Evolutionary conservation across 1,140 invertebrate species (phyloP), one percentile per base, ranked within the genome.

Genomic region (Drosophila pandora): DNA sequence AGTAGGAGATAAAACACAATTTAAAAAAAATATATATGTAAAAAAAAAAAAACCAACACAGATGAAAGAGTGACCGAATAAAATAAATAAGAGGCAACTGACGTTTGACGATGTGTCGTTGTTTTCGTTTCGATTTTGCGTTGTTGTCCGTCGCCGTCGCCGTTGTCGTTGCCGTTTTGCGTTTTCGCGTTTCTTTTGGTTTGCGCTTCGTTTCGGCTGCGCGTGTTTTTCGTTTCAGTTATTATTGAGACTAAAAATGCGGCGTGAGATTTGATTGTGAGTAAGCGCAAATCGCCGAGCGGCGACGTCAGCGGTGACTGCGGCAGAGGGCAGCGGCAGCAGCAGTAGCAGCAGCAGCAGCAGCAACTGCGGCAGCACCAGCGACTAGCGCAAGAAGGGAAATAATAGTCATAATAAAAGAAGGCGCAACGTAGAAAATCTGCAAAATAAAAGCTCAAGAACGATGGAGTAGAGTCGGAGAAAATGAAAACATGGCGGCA

Each of bases 211-310:
- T 76, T 85, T 85, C 59, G 73, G 80, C 76, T 79, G 87, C 81
- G 82, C 83, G 82, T 78, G 70, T 87, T 87, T 78, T 81, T 85
- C 75, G 81, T 83, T 87, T 88, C 88, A 90, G 83, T 90, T 90
- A 90, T 90, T 90, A 88, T 90, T 90, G 88, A 90, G 88, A 90
- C 88, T 90, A 90, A 90, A 90, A 88, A 90, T 88, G 84, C 83
- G 88, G 79, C 84, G 88, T 90, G 88, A 90, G 88, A 90, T 90
- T 90, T 90, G 88, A 90, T 90, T 90, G 89, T 90, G 76, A 90
- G 89, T 90, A 90, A 87, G 83, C 83, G 70, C 61, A 76, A 65
- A 73, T 57, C 75, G 79, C 53, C 77, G 65, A 67, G 73, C 68
- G 60, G 47, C 60, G 39, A 57, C 60, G 34, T 37, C 10, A 37